Percentiles rank a stretch among this genome's conserved stretches.
phyloP scores from a whole-genome alignment of 2,113 vertebrate genomes.

The Stegastes partitus region DNA sequence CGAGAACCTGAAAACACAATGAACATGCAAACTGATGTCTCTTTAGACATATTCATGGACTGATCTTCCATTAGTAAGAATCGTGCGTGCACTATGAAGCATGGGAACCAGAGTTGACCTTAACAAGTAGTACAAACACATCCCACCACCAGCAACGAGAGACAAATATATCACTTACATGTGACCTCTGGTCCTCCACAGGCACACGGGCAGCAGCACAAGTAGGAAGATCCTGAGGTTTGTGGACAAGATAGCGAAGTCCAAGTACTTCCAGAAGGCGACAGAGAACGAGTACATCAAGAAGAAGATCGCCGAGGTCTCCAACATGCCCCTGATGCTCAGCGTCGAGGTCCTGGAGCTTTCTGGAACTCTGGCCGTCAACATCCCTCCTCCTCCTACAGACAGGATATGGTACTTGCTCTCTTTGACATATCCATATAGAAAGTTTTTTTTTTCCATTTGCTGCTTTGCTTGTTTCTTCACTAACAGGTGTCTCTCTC shows the following conservation, averaged over 20 bases:
- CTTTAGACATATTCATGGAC: no score
- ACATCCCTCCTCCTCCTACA: slow-evolving; percentile 89
- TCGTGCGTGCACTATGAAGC: no score
- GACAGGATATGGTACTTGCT: slow-evolving; percentile 82
- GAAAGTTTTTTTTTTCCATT: not conserved
- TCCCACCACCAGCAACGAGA: no score
- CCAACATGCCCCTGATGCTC: slow-evolving; percentile 89
- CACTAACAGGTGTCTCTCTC: slow-evolving; percentile 3
- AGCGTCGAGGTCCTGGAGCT: slow-evolving; percentile 90
- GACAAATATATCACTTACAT: not conserved
- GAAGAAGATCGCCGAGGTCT: slow-evolving; percentile 91
- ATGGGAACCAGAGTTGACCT: no score
- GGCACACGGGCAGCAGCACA: slow-evolving; percentile 82
- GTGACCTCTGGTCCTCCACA: not conserved
- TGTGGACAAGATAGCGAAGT: slow-evolving; percentile 91
- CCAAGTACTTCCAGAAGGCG: slow-evolving; percentile 91
- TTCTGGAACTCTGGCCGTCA: slow-evolving; percentile 87
- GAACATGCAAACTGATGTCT: no score
- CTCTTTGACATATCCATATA: no score
- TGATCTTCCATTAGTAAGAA: no score
- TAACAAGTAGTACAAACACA: no score
- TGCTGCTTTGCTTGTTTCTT: not conserved
- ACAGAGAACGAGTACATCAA: slow-evolving; percentile 91
- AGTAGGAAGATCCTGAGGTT: slow-evolving; percentile 88
- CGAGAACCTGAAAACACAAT: no score